Base-by-base conservation (phyloP, 2,797 vertebrate genomes). In the Synaphobranchus kaupii region DNA sequence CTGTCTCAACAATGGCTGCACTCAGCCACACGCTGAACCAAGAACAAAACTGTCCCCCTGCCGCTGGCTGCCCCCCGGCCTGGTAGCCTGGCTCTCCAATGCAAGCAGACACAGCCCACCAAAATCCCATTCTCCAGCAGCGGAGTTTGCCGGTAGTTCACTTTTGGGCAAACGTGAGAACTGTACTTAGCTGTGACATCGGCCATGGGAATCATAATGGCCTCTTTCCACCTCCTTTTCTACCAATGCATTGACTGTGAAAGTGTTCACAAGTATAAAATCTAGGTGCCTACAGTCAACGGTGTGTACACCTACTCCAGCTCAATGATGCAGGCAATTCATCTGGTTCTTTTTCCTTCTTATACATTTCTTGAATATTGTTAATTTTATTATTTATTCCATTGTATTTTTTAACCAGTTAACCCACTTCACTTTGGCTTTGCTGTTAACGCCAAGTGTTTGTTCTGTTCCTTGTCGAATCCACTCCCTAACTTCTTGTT, bases 321-420 rank as follows among this genome's bases (percentile, higher is more conserved):
- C 84, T 71, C 63, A 85, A 47, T 66, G n/a, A 60, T 39, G 58
- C 66, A 80, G 50, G 63, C 60, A 50, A 76, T 86, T 87, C 83
- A 86, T 87, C 88, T 86, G 85, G 83, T 90, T 88, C 92, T 89
- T 90, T 92, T 88, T 89, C 48, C 87, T 88, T 52, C 31, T 34
- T 22, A 86, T 87, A 88, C 73, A 56, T 89, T 66, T 86, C 56
- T 84, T 83, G 86, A 93, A 90, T 84, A 73, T 93, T 91, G 86
- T 92, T 94, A 80, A 92, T 93, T 89, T 92, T 93, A 94, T 91
- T 96, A 96, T 96, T 96, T 96, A 96, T 96, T 95, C 90, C 92
- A 89, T 91, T 92, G 88, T 91, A 78, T 88, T 90, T 90, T 87
- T 92, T 54, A 85, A 88, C 85, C 56, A 82, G 17, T 84, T 84